Evolutionary conservation across 2,797 vertebrate genomes (phyloP).

Genomic region (Ctenopoma multispine): DNA sequence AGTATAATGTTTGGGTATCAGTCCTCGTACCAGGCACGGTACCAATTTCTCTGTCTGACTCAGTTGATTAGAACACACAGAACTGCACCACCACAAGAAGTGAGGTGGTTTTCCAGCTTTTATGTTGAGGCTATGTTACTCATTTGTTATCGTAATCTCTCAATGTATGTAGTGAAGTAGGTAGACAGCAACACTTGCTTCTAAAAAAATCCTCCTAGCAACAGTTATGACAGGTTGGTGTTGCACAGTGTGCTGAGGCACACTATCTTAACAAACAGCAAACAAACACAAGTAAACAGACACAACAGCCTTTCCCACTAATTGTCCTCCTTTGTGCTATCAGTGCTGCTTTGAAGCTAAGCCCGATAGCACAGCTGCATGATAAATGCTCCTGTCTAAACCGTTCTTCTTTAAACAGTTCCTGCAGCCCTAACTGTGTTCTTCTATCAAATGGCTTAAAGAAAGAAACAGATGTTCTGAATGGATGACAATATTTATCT

Average conservation of each 20-base stretch:
- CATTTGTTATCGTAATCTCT: constrained; percentile 11
- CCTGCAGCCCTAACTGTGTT: constrained; percentile 15
- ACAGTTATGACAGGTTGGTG: constrained; percentile 3
- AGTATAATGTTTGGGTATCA: constrained; percentile 28
- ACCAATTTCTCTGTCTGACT: constrained; percentile 60
- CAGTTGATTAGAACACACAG: constrained; percentile 37
- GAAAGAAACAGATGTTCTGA: not conserved
- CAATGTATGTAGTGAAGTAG: not conserved
- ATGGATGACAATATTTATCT: constrained; percentile 21
- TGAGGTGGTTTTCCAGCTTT: constrained; percentile 5
- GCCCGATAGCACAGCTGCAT: constrained; percentile 59
- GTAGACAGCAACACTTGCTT: not conserved
- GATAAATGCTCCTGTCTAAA: constrained; percentile 58
- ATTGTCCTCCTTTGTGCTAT: constrained; percentile 50
- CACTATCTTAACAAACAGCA: constrained; percentile 13
- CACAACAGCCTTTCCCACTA: constrained; percentile 46
- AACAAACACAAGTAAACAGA: constrained; percentile 29
- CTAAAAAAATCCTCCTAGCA: not conserved
- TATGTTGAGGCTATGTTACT: not conserved
- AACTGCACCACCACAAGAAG: constrained; percentile 11
- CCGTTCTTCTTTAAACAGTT: constrained; percentile 27
- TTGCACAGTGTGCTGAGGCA: constrained; percentile 2
- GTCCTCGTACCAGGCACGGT: constrained; percentile 22
- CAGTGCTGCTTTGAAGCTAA: constrained; percentile 27
- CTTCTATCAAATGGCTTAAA: constrained; percentile 8